Base-by-base conservation (phyloP, 1,140 invertebrate species). In the Amyelois transitella region DNA sequence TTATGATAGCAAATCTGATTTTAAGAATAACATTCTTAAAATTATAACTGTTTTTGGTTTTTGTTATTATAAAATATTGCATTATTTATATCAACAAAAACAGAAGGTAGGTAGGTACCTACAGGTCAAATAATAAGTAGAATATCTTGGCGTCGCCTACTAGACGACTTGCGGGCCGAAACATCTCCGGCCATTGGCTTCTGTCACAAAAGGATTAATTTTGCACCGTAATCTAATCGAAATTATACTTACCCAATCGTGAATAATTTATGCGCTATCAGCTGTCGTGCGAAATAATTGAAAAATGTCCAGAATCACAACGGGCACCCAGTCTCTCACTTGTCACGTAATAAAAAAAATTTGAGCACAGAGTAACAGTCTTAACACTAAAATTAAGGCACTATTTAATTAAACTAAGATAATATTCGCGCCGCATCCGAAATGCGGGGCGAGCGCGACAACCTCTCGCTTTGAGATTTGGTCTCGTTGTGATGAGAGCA, bases 161-260 rank as follows among this genome's bases (percentile, higher is more conserved):
- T 38, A 6, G 32, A 38, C 32, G 32, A 38, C 32, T 8, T 14
- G 32, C 12, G 32, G 32, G 4, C 8, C 32, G 12, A 38, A 66
- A 66, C 78, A 75, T 75, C 65, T 75, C 66, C 73, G 76, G 71
- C 62, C 77, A 72, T 72, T 68, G 64, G 61, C 58, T 66, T 65
- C 62, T 64, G 73, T 68, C 70, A 71, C 65, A 74, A 64, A 76
- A 55, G 72, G 83, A 85, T 85, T 81, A 86, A 82, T 38, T 44
- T 88, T 83, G 77, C 81, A 87, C 85, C 75, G 77, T 86, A 83
- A 88, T 86, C 78, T 88, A 86, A 88, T 88, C 85, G 70, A 76
- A 74, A 75, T 77, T 74, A 69, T 60, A 83, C 85, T 88, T 77
- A 88, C 85, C 85, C 80, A 86, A 88, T 88, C 72, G 81, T 85